A percentile compares a stretch with the other conserved stretches of the same genome.
phyloP scores from a whole-genome alignment of 64 coral and sea anemone species.

The Exaiptasia diaphana region DNA sequence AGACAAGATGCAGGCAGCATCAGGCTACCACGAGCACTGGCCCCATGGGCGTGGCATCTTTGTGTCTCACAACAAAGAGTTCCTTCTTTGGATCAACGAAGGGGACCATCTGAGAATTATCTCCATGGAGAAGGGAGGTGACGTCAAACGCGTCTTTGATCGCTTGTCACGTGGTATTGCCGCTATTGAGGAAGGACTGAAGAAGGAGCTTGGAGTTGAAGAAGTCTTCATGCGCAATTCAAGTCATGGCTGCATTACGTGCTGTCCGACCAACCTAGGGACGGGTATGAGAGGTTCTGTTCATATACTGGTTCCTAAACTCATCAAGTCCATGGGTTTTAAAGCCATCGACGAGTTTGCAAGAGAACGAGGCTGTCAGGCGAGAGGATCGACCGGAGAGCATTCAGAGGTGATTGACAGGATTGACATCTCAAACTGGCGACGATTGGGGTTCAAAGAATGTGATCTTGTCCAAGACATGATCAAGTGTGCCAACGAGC shows the following conservation, averaged over 20 bases:
- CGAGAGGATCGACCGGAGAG: conserved; percentile 61
- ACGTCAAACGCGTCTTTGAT: conserved; percentile 55
- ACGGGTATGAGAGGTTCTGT: conserved; percentile 65
- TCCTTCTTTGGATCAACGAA: conserved; percentile 72
- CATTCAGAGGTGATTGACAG: conserved; percentile 56
- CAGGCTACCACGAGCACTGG: conserved; percentile 65
- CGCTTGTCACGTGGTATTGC: conserved; percentile 36
- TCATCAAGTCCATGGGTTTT: conserved; percentile 38
- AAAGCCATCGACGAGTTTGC: conserved; percentile 39
- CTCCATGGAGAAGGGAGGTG: conserved; percentile 63
- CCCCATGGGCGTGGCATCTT: conserved; percentile 75
- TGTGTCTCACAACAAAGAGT: conserved; percentile 45
- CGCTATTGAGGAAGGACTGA: conserved; percentile 42
- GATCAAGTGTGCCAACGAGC: conserved; percentile 63
- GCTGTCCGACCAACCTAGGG: conserved; percentile 70
- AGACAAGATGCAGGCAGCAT: conserved; percentile 69
- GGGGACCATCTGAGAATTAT: conserved; percentile 77
- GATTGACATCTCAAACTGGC: conserved; percentile 58
- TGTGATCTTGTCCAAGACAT: conserved; percentile 50
- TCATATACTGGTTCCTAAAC: conserved; percentile 48
- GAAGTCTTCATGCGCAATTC: conserved; percentile 29
- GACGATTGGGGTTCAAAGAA: conserved; percentile 52
- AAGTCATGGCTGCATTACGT: conserved; percentile 58
- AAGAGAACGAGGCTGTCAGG: conserved; percentile 16
- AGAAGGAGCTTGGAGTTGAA: not conserved